Conservation (phyloP, 2,888 invertebrate species). For the Antheraea assamensis region DNA sequence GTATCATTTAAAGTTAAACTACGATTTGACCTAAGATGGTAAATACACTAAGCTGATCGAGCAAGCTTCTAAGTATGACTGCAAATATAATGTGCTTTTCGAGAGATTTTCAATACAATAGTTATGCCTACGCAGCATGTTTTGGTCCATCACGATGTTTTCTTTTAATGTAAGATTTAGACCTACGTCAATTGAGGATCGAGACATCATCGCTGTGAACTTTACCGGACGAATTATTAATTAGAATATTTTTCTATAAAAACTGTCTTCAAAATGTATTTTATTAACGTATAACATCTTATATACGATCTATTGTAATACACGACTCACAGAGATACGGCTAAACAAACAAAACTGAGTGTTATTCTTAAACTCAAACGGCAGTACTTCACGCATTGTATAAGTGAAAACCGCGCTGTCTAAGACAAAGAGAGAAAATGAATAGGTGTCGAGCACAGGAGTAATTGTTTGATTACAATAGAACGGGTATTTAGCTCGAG, state of each 20-base stretch:
- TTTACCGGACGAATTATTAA: background rate
- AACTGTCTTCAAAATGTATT: background rate
- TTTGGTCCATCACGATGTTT: no score
- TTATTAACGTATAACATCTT: background rate
- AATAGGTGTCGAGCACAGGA: constrained; percentile 72
- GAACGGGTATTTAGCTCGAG: constrained; percentile 39
- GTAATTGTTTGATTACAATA: constrained; percentile 68
- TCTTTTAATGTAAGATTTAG: background rate
- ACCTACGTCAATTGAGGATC: background rate
- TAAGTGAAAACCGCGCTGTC: constrained; percentile 48
- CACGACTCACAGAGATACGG: background rate
- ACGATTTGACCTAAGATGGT: no score
- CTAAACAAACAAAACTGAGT: background rate
- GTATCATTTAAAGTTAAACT: no score
- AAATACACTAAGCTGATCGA: no score
- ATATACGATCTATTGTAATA: background rate
- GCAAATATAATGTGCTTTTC: no score
- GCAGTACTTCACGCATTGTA: constrained; percentile 35
- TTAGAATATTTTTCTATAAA: background rate
- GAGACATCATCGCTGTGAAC: background rate
- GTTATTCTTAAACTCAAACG: background rate
- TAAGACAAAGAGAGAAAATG: constrained; percentile 67
- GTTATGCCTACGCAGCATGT: no score
- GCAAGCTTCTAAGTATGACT: no score
- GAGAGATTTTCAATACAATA: no score